These are phyloP conservation scores for Nudaria mundana DNA, from an alignment of 2,888 invertebrate species.

Conservation along the genomic window DNA sequence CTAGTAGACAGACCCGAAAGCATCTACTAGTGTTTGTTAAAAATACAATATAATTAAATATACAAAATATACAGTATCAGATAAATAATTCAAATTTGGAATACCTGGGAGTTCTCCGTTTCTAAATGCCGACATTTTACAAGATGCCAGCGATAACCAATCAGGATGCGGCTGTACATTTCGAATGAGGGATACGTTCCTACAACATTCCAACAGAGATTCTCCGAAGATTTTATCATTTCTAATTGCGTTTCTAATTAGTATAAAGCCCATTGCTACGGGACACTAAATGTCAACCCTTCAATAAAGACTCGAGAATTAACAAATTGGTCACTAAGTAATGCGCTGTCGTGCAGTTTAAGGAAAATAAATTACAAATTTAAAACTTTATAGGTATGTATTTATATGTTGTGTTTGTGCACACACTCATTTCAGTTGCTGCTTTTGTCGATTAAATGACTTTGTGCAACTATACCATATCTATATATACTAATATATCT, in stretches of 20 bases:
- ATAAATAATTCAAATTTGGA: conserved; percentile 1
- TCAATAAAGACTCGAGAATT: conserved; percentile 31
- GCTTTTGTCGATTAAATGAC: too few species aligned
- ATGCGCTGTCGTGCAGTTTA: conserved; percentile 17
- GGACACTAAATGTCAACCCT: conserved; percentile 38
- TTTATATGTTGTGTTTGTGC: too few species aligned
- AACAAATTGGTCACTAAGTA: conserved; percentile 36
- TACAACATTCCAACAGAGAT: conserved; percentile 33
- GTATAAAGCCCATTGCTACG: conserved; percentile 37
- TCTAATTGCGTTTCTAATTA: conserved; percentile 50
- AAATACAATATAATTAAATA: not conserved
- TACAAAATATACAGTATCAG: not conserved
- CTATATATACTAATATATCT: too few species aligned
- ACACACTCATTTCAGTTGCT: too few species aligned
- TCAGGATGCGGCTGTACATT: too few species aligned
- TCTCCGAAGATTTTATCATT: conserved; percentile 39
- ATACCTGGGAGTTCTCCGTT: not conserved
- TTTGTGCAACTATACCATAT: too few species aligned
- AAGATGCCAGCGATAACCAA: conserved; percentile 19
- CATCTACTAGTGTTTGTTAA: too few species aligned
- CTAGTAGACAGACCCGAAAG: too few species aligned
- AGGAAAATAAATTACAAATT: too few species aligned
- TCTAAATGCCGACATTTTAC: conserved; percentile 16
- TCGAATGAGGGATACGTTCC: conserved; percentile 12
- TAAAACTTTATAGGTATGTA: too few species aligned